Evolutionary conservation across 1,140 invertebrate species (phyloP), one percentile per base, ranked within the genome.

Genomic region (Babylonia areolata): DNA sequence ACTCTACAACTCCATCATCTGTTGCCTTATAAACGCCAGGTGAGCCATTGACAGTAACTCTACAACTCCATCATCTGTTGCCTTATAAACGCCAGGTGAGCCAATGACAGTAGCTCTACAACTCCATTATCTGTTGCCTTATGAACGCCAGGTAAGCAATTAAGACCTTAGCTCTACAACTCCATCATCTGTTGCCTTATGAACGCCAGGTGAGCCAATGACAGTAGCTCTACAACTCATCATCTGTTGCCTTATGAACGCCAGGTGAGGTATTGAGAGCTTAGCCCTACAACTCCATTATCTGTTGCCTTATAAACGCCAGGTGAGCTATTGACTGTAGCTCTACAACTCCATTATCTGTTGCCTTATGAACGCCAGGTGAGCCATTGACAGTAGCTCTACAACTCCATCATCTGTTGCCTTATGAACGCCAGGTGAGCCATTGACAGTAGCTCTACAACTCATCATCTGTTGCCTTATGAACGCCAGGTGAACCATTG

Each of bases 261-360:
- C 96, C 1, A 95, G 96, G 81, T 98, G 97, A 64, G 58, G 5
- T n/a, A 9, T n/a, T n/a, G n/a, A n/a, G n/a, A n/a, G n/a, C n/a
- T n/a, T n/a, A 51, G 80, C 98, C 97, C 94, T 98, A 98, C 95
- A 99, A 98, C 94, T 97, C 98, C 3, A 96, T 98, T 86, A 98
- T 99, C 90, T 98, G 98, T 93, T 97, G 97, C 93, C 97, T 97
- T 95, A 97, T 98, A 97, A 98, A 98, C 93, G 96, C 96, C 1
- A 95, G 96, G 81, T 98, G 97, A 64, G 58, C 17, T n/a, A 9
- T n/a, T n/a, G n/a, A n/a, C n/a, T n/a, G n/a, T n/a, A 51, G 80
- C 98, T 97, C 94, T 98, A 98, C 95, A 99, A 98, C 94, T 97
- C 98, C 3, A 96, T 98, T 86, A 98, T 99, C 90, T 98, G 98